phyloP scores from a whole-genome alignment of 1,140 invertebrate species.

The Habropoda laboriosa region DNA sequence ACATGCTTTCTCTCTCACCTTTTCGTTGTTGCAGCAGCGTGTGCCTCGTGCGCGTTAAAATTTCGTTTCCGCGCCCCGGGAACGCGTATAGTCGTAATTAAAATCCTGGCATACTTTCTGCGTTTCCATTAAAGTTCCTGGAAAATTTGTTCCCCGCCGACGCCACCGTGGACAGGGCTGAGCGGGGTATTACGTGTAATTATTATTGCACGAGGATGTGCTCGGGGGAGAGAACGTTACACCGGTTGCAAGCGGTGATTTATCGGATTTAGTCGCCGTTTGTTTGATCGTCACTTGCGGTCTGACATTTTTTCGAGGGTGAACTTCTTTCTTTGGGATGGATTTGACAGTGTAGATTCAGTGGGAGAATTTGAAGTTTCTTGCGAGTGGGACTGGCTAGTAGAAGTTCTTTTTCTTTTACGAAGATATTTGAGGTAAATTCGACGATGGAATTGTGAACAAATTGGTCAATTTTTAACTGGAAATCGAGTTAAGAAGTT shows the following conservation, averaged over 20 bases:
- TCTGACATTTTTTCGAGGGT: background rate
- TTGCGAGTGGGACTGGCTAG: no score
- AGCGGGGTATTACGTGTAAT: slow-evolving; percentile 14
- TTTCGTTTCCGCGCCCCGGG: slow-evolving; percentile 16
- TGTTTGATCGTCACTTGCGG: background rate
- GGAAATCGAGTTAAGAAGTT: no score
- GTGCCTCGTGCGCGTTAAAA: background rate
- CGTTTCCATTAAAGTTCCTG: slow-evolving; percentile 49
- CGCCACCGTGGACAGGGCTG: background rate
- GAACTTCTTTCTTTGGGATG: no score
- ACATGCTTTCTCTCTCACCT: no score
- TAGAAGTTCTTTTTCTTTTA: no score
- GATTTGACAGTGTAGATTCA: no score
- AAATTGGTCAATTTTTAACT: no score
- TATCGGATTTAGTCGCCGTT: background rate
- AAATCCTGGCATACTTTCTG: slow-evolving; percentile 51
- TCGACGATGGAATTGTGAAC: no score
- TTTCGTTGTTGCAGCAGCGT: no score
- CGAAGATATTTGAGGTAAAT: no score
- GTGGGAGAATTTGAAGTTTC: no score
- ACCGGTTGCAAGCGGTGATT: background rate
- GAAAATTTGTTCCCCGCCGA: slow-evolving; percentile 19
- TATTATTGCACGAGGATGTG: slow-evolving; percentile 13
- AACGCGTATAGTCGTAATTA: slow-evolving; percentile 33
- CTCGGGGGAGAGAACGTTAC: background rate